Conservation (phyloP, 2,888 invertebrate genomes). For the Xestia rhomboidea region DNA sequence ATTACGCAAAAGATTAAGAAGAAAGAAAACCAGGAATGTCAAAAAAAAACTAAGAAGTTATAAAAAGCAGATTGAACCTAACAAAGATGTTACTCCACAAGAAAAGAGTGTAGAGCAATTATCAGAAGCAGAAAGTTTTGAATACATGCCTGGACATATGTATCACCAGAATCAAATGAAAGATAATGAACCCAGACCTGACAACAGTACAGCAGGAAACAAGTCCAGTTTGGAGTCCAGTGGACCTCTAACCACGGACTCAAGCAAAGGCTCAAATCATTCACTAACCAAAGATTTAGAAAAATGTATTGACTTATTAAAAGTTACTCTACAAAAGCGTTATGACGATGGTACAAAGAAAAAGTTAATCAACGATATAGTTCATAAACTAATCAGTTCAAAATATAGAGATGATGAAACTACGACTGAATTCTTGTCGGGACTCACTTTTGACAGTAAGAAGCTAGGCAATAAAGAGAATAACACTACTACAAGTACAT, state of each 20-base stretch:
- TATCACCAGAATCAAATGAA: slow-evolving; percentile 89
- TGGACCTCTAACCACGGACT: slow-evolving; percentile 82
- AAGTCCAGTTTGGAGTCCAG: slow-evolving; percentile 88
- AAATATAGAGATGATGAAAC: slow-evolving; percentile 91
- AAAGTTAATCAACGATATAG: slow-evolving; percentile 92
- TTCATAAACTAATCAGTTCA: slow-evolving; percentile 91
- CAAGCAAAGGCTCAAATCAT: slow-evolving; percentile 83
- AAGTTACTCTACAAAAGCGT: slow-evolving; percentile 90
- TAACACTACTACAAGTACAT: slow-evolving; percentile 84
- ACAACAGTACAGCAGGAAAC: slow-evolving; percentile 76
- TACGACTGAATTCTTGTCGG: slow-evolving; percentile 87
- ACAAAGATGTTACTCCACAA: slow-evolving; percentile 73
- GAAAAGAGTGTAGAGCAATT: slow-evolving; percentile 83
- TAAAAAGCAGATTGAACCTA: slow-evolving; percentile 67
- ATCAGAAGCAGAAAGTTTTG: slow-evolving; percentile 92
- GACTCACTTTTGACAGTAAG: slow-evolving; percentile 81
- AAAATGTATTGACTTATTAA: slow-evolving; percentile 91
- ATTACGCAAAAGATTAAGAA: slow-evolving; percentile 77
- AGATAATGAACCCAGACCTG: slow-evolving; percentile 69
- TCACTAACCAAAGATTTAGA: slow-evolving; percentile 91
- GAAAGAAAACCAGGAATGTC: slow-evolving; percentile 73
- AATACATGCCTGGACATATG: slow-evolving; percentile 91
- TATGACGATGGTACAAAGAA: slow-evolving; percentile 92
- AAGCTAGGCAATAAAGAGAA: slow-evolving; percentile 72
- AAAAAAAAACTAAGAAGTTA: slow-evolving; percentile 73